A percentile compares a stretch with the other conserved stretches of the same genome.
Conservation (phyloP, 64 coral and sea anemone species). For the Anthopleura sola region DNA sequence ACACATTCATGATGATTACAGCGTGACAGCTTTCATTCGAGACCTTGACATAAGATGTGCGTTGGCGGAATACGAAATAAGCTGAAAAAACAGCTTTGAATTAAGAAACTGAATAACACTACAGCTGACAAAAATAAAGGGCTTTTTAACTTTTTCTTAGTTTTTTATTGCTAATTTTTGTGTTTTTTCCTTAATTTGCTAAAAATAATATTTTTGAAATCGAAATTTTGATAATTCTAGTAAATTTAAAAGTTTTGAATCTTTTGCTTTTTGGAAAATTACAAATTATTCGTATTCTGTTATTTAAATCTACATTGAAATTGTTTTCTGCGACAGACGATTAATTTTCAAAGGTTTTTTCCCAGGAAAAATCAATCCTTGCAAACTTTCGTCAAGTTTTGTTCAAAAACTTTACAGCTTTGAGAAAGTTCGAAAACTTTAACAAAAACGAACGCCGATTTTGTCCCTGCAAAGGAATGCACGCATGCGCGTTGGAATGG, state of each 20-base stretch:
- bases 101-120: not conserved
- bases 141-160: not conserved
- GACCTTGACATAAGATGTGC: not conserved
- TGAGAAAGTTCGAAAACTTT: slow-evolving; percentile 4
- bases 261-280: not conserved
- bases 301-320: not conserved
- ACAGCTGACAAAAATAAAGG: not conserved
- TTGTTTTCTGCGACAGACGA: not conserved
- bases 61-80: slow-evolving; percentile 12
- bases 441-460: slow-evolving; percentile 21
- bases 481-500: not conserved
- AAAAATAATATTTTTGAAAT: not conserved
- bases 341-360: not conserved
- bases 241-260: not conserved
- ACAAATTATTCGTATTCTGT: not conserved
- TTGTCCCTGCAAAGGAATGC: slow-evolving; percentile 7
- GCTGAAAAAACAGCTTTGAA: not conserved
- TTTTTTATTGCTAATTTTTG: not conserved
- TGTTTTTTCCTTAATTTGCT: not conserved
- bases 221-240: not conserved
- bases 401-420: not conserved
- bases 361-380: not conserved
- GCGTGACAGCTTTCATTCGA: not conserved
- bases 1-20: not conserved
- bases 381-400: not conserved